Conservation (phyloP, 2,888 invertebrate genomes). For the Timema podura region DNA sequence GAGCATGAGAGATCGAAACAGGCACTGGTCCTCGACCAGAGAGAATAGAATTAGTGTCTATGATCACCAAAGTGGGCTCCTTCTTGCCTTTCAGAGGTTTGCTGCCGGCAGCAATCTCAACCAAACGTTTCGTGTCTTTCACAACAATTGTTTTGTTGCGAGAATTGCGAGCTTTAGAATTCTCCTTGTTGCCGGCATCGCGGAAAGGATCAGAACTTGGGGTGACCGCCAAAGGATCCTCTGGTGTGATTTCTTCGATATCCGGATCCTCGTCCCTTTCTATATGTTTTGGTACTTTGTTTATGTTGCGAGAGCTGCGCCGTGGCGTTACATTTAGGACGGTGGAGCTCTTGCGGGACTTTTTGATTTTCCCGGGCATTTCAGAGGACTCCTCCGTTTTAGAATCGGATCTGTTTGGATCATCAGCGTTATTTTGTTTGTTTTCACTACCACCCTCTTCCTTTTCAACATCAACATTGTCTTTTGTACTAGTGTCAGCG, state of each 20-base stretch:
- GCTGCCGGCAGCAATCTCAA: conserved; percentile 64
- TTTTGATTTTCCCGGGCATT: conserved; percentile 36
- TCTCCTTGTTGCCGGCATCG: conserved; percentile 20
- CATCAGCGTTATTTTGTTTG: conserved; percentile 30
- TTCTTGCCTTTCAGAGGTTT: conserved; percentile 54
- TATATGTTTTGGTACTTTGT: conserved; percentile 50
- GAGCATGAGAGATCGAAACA: conserved; percentile 36
- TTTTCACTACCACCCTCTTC: conserved; percentile 32
- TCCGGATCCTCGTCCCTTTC: conserved; percentile 49
- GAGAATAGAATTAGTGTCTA: conserved; percentile 70
- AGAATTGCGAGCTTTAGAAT: conserved; percentile 23
- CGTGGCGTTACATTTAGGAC: conserved; percentile 46
- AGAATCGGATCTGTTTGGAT: background rate
- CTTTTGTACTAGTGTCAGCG: conserved; percentile 32
- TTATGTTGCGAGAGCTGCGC: conserved; percentile 55
- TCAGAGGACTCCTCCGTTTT: conserved; percentile 31
- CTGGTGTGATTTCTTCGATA: conserved; percentile 58
- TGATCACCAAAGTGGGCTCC: conserved; percentile 72
- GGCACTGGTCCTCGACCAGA: conserved; percentile 59
- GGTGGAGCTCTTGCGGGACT: conserved; percentile 31
- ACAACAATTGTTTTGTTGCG: conserved; percentile 55
- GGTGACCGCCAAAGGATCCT: conserved; percentile 53
- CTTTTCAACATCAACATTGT: conserved; percentile 11
- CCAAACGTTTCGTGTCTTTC: conserved; percentile 66
- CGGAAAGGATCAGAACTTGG: conserved; percentile 22